These are phyloP conservation scores for Stegophylla sp. DNA, from an alignment of 2,888 invertebrate species.

Conservation along the genomic window DNA sequence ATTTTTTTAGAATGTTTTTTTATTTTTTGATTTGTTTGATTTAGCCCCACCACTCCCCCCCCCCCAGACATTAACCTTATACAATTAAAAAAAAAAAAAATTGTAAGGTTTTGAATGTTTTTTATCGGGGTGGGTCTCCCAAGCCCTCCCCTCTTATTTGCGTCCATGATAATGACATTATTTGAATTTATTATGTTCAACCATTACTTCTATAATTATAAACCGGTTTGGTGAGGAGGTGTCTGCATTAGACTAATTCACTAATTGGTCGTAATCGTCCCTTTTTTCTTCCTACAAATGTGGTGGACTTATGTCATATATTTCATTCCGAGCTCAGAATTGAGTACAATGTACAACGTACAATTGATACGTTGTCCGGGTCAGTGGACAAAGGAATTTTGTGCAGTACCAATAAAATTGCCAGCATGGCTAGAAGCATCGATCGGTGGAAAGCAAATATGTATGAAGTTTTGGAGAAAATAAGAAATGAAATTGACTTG, in stretches of 20 bases:
- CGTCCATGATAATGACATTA: conserved; percentile 28
- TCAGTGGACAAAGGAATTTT: conserved; percentile 23
- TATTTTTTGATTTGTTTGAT: no score
- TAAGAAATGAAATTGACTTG: conserved; percentile 32
- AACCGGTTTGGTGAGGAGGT: background rate
- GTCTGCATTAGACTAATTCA: conserved; percentile 33
- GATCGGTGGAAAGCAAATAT: conserved; percentile 10
- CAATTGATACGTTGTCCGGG: conserved; percentile 38
- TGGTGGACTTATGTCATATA: background rate
- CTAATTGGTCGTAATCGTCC: no score
- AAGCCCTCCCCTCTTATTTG: no score
- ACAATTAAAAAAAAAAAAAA: no score
- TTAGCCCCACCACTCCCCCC: no score
- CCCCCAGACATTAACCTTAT: no score
- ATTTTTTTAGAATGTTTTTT: no score
- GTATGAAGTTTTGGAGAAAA: background rate
- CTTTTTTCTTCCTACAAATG: no score
- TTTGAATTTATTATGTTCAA: background rate
- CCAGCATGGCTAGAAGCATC: background rate
- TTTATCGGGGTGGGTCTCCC: no score
- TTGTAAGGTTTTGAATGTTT: background rate
- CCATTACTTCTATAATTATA: no score
- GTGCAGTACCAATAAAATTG: conserved; percentile 24
- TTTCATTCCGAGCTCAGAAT: background rate
- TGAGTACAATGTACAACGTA: conserved; percentile 42